Evolutionary conservation across 2,888 invertebrate species (phyloP).

Genomic region (Microchrysa polita): DNA sequence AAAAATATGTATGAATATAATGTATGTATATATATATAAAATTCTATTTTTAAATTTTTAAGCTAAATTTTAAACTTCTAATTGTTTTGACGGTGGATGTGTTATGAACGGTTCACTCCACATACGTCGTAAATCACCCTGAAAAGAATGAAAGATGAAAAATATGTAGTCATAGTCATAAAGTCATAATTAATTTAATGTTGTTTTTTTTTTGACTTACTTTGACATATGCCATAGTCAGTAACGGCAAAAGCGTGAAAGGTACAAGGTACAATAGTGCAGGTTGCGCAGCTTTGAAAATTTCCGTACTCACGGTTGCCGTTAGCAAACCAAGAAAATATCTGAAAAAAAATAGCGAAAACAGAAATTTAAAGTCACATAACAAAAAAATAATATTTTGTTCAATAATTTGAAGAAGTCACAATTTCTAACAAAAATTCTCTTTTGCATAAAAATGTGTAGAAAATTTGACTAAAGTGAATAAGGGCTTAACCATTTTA

Average conservation of each 20-base stretch:
- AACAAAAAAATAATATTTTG: no score
- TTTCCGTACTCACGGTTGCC: constrained; percentile 96
- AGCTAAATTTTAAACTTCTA: constrained; percentile 76
- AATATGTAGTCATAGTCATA: neutral
- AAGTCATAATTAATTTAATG: constrained; percentile 5
- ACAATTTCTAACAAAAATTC: no score
- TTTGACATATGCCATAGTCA: constrained; percentile 98
- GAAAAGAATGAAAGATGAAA: constrained; percentile 54
- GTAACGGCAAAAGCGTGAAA: constrained; percentile 93
- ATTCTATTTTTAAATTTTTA: neutral
- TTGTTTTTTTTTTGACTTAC: constrained; percentile 65
- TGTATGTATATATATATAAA: neutral
- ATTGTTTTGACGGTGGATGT: constrained; percentile 81
- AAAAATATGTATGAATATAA: constrained; percentile 8
- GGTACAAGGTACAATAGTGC: constrained; percentile 97
- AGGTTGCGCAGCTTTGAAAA: constrained; percentile 98
- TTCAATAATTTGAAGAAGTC: no score
- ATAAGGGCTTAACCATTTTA: no score
- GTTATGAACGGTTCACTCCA: constrained; percentile 97
- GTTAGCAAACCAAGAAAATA: constrained; percentile 96
- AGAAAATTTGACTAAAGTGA: no score
- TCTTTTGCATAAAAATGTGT: no score
- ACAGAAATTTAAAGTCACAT: no score
- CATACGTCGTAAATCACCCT: constrained; percentile 97
- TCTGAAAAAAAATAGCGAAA: no score